Percentiles rank a stretch among this genome's conserved stretches.
Evolutionary conservation across 2,888 invertebrate genomes (phyloP).

Genomic region (Archaeoteleia sp.): DNA sequence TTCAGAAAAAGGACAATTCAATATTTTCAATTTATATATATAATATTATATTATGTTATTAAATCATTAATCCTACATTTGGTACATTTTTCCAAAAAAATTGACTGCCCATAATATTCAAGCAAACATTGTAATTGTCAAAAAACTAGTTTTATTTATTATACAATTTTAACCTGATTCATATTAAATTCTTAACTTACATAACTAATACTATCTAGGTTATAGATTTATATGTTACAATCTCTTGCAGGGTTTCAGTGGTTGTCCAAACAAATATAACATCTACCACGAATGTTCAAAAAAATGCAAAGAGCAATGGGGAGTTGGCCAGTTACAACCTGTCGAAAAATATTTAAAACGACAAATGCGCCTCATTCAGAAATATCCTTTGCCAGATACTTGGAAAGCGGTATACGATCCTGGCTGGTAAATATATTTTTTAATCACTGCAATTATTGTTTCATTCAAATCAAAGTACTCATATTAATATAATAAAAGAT

Average conservation of each 20-base stretch:
- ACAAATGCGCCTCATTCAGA: conserved; percentile 85
- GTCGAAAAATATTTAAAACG: conserved; percentile 84
- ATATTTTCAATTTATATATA: too few species aligned
- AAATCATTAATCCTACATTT: too few species aligned
- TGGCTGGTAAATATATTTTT: conserved; percentile 77
- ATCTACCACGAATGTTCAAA: conserved; percentile 93
- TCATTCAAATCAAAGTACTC: background rate
- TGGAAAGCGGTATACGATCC: conserved; percentile 97
- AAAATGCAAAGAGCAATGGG: conserved; percentile 93
- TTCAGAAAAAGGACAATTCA: too few species aligned
- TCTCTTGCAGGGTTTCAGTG: conserved; percentile 76
- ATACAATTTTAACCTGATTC: conserved; percentile 76
- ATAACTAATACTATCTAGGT: too few species aligned
- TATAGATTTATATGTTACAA: conserved; percentile 19
- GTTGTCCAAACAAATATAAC: conserved; percentile 97
- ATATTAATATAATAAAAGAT: background rate
- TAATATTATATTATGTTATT: too few species aligned
- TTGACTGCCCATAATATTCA: too few species aligned
- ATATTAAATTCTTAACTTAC: conserved; percentile 78
- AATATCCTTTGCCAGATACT: conserved; percentile 91
- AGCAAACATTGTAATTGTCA: too few species aligned
- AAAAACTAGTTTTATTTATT: too few species aligned
- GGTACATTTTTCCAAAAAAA: too few species aligned
- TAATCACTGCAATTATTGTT: conserved; percentile 5
- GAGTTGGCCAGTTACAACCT: conserved; percentile 83